Base-by-base conservation (phyloP, 2,797 vertebrate species). In the Mormyrus proboscirostris region DNA sequence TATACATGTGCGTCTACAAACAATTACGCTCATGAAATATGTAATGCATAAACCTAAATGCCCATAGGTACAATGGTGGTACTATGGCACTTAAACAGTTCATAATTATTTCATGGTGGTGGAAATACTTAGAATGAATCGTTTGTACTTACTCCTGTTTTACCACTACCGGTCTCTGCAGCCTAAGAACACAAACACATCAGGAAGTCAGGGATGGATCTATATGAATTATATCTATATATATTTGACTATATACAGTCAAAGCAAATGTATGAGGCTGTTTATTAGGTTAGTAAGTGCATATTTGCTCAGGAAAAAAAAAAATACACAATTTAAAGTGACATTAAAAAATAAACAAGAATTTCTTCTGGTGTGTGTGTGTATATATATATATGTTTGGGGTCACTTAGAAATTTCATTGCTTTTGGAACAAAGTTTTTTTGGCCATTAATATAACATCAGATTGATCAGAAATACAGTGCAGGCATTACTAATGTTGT, bases 101-200 rank as follows among this genome's bases (percentile, higher is more conserved):
- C 16, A 38, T 38, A 55, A 59, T 14, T 12, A 19, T 59, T 51
- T 86, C 2, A 51, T 33, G 22, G 49, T 59, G 19, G 73, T 82
- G 38, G 5, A 38, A 83, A 6, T 55, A 53, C 4, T 51, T 49
- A 16, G 22, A n/a, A 38, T 50, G 2, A 3, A 22, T 10, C 10
- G 1, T 51, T 88, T 59, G n/a, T 59, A 97, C 98, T 96, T 95
- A 99, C 99, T 90, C 99, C 99, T 82, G 99, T 99, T 96, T 99
- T 99, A n/a, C 99, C 99, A 89, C 99, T 99, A 1, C 99, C 99
- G 0, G 99, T 99, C 95, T 99, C 99, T 92, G 99, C 99, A 92
- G 99, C 99, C 98, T 99, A 62, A 5, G 86, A 9, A 89, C 47
- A 53, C 51, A 51, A 92, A 91, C 4, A 22, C 2, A 10, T 57